Base-by-base conservation (phyloP, 2,113 vertebrate species). In the Cyanistes caeruleus region DNA sequence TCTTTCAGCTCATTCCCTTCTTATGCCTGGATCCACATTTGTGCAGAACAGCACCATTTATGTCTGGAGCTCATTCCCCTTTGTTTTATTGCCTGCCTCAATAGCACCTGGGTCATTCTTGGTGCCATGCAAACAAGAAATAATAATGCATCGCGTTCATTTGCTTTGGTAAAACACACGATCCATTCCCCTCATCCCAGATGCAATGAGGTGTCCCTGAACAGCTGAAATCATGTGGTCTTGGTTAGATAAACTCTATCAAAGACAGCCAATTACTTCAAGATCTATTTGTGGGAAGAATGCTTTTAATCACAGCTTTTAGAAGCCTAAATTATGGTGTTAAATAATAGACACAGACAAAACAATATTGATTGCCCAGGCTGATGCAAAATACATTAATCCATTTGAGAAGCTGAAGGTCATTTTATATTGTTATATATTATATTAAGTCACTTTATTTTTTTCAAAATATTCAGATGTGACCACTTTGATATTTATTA, bases 281-380 rank as follows among this genome's bases (percentile, higher is more conserved):
- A 90, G 51, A 86, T 37, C 65, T 69, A 58, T 83, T 90, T 92
- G 90, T 93, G 75, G 88, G 68, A 74, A 95, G 79, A 83, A 83
- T 31, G 55, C 51, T 83, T 95, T 96, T 93, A 94, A 95, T 90
- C 51, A 96, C 59, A 86, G 88, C 83, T 86, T 92, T 94, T 90
- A 93, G 43, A 86, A 94, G 27, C 43, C 60, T 62, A 51, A 93
- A 93, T 33, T 51, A 46, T n/a, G 33, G 53, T 43, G 43, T 84
- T 90, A 95, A 92, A 90, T 53, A 93, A 92, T 69, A 64, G 65
- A 82, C 44, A 65, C 49, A 87, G 35, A 84, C 31, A 72, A 93
- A 76, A 30, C 41, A 85, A 69, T 85, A 94, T 62, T 73, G 90
- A 87, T 79, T 76, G 28, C 0, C 5, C 27, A 46, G 37, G 16